Percentiles rank a stretch among this genome's conserved stretches.
phyloP scores from a whole-genome alignment of 2,113 vertebrate species.

The Hipposideros armiger region DNA sequence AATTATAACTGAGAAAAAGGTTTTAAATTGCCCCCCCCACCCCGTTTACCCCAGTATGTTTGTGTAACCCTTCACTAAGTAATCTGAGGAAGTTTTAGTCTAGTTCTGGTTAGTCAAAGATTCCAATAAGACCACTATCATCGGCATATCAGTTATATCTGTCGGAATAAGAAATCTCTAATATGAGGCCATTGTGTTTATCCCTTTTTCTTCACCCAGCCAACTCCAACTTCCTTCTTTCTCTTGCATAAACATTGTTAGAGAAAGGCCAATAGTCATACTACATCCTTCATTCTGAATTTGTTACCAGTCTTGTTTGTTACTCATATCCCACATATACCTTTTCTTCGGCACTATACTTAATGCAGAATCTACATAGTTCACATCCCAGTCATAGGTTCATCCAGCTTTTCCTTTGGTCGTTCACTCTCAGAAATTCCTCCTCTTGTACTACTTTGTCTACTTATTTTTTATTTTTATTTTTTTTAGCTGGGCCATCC shows the following conservation, averaged over 20 bases:
- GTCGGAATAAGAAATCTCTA: neutral
- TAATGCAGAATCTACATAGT: neutral
- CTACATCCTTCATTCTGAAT: neutral
- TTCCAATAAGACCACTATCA: neutral
- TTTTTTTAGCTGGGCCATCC: too few relatives aligned
- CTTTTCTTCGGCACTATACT: neutral
- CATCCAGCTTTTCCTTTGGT: neutral
- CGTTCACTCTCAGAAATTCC: neutral
- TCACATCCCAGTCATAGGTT: neutral
- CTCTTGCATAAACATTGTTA: neutral
- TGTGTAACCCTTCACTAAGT: neutral
- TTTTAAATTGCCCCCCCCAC: neutral
- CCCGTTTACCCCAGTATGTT: neutral
- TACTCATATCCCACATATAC: neutral
- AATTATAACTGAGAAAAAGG: neutral
- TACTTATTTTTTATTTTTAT: neutral
- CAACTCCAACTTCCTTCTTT: neutral
- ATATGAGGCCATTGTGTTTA: neutral
- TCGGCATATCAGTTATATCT: neutral
- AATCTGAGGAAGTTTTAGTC: neutral
- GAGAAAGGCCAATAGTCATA: neutral
- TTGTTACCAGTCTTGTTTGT: neutral
- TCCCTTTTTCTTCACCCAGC: neutral
- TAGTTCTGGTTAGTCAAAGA: neutral
- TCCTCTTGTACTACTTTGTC: neutral